Base-by-base conservation (phyloP, 2,888 invertebrate species). In the Pollenia amentaria region DNA sequence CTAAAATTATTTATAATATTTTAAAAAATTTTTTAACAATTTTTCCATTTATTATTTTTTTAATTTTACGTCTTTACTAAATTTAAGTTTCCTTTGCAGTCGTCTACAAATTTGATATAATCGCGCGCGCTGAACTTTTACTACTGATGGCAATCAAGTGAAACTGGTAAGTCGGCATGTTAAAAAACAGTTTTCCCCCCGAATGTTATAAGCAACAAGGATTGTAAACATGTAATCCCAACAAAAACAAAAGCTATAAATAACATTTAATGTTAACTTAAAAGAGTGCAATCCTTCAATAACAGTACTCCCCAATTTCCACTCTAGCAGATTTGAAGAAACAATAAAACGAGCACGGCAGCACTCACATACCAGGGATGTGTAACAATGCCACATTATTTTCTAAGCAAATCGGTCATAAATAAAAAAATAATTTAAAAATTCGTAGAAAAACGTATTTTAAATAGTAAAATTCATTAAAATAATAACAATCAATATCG, bases 71-170 rank as follows among this genome's bases (percentile, higher is more conserved):
- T 7, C 6, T 8, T 42, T 55, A 14, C 10, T 65, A 40, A 12
- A 12, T 80, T 51, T 57, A 11, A 12, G 42, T 40, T 21, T 53
- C 11, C 4, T 16, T n/a, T 4, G 29, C 29, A 29, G 12, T 11
- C 12, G 55, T 38, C 42, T 62, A 11, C 10, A 12, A 55, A 42
- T 42, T 72, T 38, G 82, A 88, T 83, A 88, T 84, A 85, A 75
- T 81, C 89, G 73, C 88, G 84, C 88, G 89, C 87, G 84, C 81
- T 86, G 88, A 57, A 87, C 87, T 70, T 86, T 87, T 79, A 77
- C 87, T 83, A 89, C 88, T 89, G 83, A 88, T 6, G 84, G 55
- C 55, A 82, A 67, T 55, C 46, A 73, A 73, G 57, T 38, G 16
- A 51, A 76, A 76, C 29, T 76, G 67, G n/a, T 42, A 76, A 83